Evolutionary conservation across 2,113 vertebrate species (phyloP).

Genomic region (Amia ocellicauda): DNA sequence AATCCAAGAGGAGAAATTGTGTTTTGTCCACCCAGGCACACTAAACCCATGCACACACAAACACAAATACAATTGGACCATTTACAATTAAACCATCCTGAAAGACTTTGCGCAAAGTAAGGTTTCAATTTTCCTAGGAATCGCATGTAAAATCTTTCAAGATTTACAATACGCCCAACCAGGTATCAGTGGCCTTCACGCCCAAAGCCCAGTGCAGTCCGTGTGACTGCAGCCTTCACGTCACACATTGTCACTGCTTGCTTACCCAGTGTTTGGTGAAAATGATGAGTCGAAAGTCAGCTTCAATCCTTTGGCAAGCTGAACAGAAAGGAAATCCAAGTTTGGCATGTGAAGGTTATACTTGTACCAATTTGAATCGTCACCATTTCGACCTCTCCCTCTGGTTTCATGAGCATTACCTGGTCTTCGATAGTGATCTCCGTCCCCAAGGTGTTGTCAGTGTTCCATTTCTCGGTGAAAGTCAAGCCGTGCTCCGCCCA

Average conservation of each 20-base stretch:
- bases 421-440: constrained; percentile 90
- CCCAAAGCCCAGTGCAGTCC: too few relatives aligned
- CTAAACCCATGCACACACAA: too few relatives aligned
- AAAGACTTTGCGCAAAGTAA: too few relatives aligned
- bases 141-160: too few relatives aligned
- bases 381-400: not conserved
- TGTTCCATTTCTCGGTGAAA: constrained; percentile 97
- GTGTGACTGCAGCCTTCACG: too few relatives aligned
- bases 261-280: constrained; percentile 97
- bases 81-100: too few relatives aligned
- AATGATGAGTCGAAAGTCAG: constrained; percentile 94
- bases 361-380: not conserved
- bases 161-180: too few relatives aligned
- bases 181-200: too few relatives aligned
- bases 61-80: too few relatives aligned
- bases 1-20: too few relatives aligned
- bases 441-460: constrained; percentile 90
- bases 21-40: too few relatives aligned
- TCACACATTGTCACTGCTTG: constrained; percentile 25
- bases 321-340: constrained; percentile 50
- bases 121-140: too few relatives aligned
- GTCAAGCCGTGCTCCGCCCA: constrained; percentile 91
- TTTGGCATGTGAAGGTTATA: constrained; percentile 26
- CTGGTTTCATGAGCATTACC: constrained; percentile 48
- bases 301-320: constrained; percentile 89